A percentile compares a stretch with the other conserved stretches of the same genome.
Evolutionary conservation across 2,797 vertebrate genomes (phyloP).

Genomic region (Macroramphosus scolopax): DNA sequence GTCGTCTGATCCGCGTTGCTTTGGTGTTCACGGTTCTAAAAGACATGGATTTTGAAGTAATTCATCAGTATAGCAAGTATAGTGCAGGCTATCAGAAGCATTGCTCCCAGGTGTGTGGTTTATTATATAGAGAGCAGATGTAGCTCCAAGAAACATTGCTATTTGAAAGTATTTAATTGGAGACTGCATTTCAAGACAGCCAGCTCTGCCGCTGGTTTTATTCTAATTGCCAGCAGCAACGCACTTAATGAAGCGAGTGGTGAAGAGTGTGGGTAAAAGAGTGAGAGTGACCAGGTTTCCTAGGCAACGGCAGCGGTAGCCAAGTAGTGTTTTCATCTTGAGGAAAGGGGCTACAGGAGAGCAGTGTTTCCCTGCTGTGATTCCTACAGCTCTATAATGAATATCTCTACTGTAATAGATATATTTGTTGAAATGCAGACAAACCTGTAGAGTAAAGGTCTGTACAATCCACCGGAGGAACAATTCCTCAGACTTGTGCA

Average conservation of each 20-base stretch:
- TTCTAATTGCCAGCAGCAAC: constrained; percentile 82
- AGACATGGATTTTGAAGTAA: constrained; percentile 51
- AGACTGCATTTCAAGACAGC: constrained; percentile 79
- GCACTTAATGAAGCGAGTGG: constrained; percentile 81
- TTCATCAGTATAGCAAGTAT: constrained; percentile 43
- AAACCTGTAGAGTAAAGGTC: constrained; percentile 44
- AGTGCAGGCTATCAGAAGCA: constrained; percentile 45
- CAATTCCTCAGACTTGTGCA: constrained; percentile 23
- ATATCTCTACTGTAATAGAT: constrained; percentile 60
- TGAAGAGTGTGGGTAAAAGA: constrained; percentile 72
- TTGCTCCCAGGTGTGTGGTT: constrained; percentile 67
- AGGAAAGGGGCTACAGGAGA: constrained; percentile 73
- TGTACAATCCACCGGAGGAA: constrained; percentile 31
- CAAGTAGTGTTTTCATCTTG: constrained; percentile 77
- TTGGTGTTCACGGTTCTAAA: constrained; percentile 45
- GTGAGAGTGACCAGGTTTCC: constrained; percentile 81
- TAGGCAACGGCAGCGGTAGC: constrained; percentile 79
- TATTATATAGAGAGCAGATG: constrained; percentile 70
- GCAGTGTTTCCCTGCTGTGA: constrained; percentile 67
- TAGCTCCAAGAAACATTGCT: constrained; percentile 67
- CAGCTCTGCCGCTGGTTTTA: constrained; percentile 77
- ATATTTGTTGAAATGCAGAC: constrained; percentile 38
- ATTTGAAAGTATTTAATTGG: constrained; percentile 82
- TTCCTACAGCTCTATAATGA: constrained; percentile 59
- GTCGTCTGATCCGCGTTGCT: constrained; percentile 39